phyloP scores from a whole-genome alignment of 2,888 invertebrate species.

The Tenthredo distinguenda region DNA sequence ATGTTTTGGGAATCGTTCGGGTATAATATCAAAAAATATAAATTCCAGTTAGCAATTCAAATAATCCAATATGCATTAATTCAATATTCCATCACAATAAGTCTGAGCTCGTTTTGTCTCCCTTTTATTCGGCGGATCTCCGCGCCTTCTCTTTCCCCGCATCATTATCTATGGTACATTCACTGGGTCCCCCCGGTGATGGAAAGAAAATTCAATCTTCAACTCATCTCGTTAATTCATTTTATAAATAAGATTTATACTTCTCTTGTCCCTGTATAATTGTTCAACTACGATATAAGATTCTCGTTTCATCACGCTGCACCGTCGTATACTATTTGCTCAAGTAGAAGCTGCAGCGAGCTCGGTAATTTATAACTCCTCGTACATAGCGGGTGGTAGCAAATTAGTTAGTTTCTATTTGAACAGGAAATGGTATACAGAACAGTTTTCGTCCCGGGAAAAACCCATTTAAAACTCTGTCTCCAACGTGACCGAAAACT shows the following conservation, averaged over 20 bases:
- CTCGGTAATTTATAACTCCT: neutral
- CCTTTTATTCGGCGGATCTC: neutral
- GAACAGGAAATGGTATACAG: neutral
- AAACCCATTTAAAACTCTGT: conserved; percentile 5
- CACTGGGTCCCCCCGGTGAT: neutral
- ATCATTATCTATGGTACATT: neutral
- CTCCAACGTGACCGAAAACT: neutral
- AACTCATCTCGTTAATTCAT: neutral
- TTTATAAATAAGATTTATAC: neutral
- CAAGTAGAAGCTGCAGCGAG: neutral
- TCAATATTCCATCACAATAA: conserved; percentile 25
- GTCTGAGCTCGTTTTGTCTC: conserved; percentile 25
- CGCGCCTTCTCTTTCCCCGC: neutral
- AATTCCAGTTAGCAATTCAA: conserved; percentile 37
- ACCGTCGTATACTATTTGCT: neutral
- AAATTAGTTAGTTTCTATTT: conserved; percentile 37
- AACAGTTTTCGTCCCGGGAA: neutral
- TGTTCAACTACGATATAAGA: neutral
- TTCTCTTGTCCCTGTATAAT: neutral
- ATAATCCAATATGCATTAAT: conserved; percentile 26
- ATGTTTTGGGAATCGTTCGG: neutral
- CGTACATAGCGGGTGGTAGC: neutral
- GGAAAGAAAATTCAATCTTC: neutral
- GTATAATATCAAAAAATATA: conserved; percentile 26
- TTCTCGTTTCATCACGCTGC: neutral